Conservation (phyloP, 2,797 vertebrate genomes). For the Diplodus puntazzo region DNA sequence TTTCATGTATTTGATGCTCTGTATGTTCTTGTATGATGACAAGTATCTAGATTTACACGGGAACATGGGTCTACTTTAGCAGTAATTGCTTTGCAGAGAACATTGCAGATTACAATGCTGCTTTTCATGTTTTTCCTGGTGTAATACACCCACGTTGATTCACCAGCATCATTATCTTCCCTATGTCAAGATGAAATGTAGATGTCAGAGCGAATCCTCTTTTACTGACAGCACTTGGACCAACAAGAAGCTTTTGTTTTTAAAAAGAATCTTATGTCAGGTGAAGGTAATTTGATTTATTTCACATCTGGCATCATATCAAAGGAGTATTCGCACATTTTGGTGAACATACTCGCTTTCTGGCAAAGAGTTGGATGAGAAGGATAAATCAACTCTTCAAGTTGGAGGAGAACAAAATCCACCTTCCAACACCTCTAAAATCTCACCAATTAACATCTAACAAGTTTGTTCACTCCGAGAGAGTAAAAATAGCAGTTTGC, state of each 20-base stretch:
- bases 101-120: slow-evolving; percentile 5
- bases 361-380: background rate
- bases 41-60: slow-evolving; percentile 13
- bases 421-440: background rate
- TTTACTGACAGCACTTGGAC: background rate
- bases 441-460: background rate
- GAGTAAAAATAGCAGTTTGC: background rate
- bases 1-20: too few relatives aligned
- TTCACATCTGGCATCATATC: background rate
- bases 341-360: background rate
- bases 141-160: slow-evolving; percentile 24
- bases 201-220: background rate
- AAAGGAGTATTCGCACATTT: background rate
- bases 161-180: slow-evolving; percentile 48
- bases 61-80: slow-evolving; percentile 1
- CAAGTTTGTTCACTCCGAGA: background rate
- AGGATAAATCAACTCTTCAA: background rate
- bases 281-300: background rate
- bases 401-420: background rate
- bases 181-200: slow-evolving; percentile 13
- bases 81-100: slow-evolving; percentile 23
- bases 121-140: slow-evolving; percentile 24
- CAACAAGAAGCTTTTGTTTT: background rate
- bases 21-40: slow-evolving; percentile 18
- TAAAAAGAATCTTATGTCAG: background rate